These are phyloP conservation scores for Mus spicilegus DNA, from an alignment of 2,113 vertebrate species.

Conservation along the genomic window DNA sequence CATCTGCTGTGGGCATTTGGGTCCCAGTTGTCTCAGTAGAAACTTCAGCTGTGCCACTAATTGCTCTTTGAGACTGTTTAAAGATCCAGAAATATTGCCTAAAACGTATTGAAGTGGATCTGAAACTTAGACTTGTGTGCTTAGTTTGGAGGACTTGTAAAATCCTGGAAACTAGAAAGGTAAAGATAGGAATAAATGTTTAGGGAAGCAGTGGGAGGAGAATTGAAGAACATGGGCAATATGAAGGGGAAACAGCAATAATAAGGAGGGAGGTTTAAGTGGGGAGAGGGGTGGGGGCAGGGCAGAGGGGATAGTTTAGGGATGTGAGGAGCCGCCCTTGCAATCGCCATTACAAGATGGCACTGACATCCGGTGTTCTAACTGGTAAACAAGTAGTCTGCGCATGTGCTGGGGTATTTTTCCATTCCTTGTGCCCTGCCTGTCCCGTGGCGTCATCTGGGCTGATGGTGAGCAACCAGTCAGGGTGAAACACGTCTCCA, in stretches of 20 bases:
- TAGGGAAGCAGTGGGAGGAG: neutral
- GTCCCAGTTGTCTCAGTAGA: neutral
- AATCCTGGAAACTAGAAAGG: neutral
- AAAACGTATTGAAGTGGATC: neutral
- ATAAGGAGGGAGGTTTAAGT: neutral
- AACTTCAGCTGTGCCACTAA: neutral
- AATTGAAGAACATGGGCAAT: neutral
- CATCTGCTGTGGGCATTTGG: neutral
- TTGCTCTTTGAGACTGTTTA: neutral
- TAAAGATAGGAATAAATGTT: neutral
- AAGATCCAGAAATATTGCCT: neutral
- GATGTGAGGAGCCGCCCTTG: too few species aligned
- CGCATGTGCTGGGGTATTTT: too few species aligned
- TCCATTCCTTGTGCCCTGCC: too few species aligned
- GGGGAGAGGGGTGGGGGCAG: too few species aligned
- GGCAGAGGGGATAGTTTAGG: neutral
- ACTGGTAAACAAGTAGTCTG: too few species aligned
- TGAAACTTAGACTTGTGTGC: neutral
- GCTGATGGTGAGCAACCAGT: too few species aligned
- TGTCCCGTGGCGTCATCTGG: too few species aligned
- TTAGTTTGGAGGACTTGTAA: neutral
- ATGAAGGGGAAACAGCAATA: neutral
- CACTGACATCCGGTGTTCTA: too few species aligned
- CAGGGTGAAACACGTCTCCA: too few species aligned
- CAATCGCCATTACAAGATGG: too few species aligned